phyloP scores from a whole-genome alignment of 2,888 invertebrate genomes.

The Zygothrica quintamaculata region DNA sequence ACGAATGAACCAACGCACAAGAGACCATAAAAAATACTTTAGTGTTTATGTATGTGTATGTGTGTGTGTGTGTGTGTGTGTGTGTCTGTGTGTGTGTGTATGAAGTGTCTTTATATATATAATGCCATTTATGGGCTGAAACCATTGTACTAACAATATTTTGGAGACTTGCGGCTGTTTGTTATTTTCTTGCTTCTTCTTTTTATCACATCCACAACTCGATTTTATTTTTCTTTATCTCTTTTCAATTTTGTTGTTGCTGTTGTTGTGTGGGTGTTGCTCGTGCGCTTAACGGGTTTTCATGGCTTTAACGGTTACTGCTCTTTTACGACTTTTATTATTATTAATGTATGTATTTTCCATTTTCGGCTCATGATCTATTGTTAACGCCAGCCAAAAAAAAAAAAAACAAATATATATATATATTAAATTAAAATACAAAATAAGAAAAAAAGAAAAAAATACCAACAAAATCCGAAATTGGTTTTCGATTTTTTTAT shows the following conservation, averaged over 20 bases:
- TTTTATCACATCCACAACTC: conserved; percentile 39
- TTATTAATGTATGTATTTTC: conserved; percentile 76
- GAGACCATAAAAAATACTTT: conserved; percentile 59
- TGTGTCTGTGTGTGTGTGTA: conserved; percentile 12
- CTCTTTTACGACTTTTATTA: conserved; percentile 78
- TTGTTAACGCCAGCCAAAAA: conserved; percentile 57
- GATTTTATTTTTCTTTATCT: conserved; percentile 31
- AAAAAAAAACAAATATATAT: too few relatives aligned
- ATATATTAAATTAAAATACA: too few relatives aligned
- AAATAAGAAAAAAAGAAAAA: background rate
- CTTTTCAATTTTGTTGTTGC: conserved; percentile 26
- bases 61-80: conserved; percentile 18
- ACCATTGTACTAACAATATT: conserved; percentile 75
- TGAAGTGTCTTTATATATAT: conserved; percentile 31
- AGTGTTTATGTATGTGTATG: conserved; percentile 11
- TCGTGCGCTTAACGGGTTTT: conserved; percentile 81
- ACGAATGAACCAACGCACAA: conserved; percentile 64
- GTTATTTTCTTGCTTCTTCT: conserved; percentile 49
- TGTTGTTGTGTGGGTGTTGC: conserved; percentile 70
- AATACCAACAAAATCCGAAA: conserved; percentile 29
- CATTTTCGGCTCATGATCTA: conserved; percentile 71
- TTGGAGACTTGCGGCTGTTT: conserved; percentile 53
- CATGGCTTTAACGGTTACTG: conserved; percentile 77
- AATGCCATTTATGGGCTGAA: conserved; percentile 68
- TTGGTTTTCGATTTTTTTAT: conserved; percentile 38